These are phyloP conservation scores for Drosophila bipectinata DNA, from an alignment of 1,140 invertebrate genomes.

Conservation along the genomic window DNA sequence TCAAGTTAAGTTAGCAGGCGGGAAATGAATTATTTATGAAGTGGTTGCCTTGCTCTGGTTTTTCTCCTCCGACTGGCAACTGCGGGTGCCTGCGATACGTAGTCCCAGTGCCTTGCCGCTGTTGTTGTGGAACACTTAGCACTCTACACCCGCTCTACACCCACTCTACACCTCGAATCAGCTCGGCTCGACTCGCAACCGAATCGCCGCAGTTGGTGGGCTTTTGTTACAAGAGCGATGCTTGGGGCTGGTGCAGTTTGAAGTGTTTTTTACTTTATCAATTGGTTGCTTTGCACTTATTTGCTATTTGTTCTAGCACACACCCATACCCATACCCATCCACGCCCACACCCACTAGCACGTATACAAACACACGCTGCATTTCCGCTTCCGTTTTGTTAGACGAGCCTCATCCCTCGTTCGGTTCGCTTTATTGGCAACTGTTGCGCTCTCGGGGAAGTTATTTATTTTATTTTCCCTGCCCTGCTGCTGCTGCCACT, in stretches of 20 bases:
- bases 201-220: conserved; percentile 42
- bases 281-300: conserved; percentile 83
- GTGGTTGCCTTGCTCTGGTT: conserved; percentile 68
- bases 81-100: conserved; percentile 9
- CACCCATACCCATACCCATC: conserved; percentile 29
- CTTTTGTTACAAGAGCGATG: conserved; percentile 64
- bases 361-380: conserved; percentile 56
- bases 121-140: conserved; percentile 59
- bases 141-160: conserved; percentile 30
- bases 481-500: conserved; percentile 20
- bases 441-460: conserved; percentile 75
- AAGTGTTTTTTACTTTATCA: conserved; percentile 82
- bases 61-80: conserved; percentile 26
- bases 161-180: conserved; percentile 38
- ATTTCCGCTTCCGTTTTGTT: conserved; percentile 77
- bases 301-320: conserved; percentile 78
- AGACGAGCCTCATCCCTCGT: conserved; percentile 40
- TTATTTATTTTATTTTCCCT: conserved; percentile 81
- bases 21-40: conserved; percentile 84
- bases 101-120: conserved; percentile 28
- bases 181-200: conserved; percentile 31
- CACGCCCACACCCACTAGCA: conserved; percentile 14
- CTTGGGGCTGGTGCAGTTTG: conserved; percentile 60
- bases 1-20: conserved; percentile 75
- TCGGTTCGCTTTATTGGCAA: conserved; percentile 52